Evolutionary conservation across 2,113 vertebrate species (phyloP).

Genomic region (Entomyzon cyanotis): DNA sequence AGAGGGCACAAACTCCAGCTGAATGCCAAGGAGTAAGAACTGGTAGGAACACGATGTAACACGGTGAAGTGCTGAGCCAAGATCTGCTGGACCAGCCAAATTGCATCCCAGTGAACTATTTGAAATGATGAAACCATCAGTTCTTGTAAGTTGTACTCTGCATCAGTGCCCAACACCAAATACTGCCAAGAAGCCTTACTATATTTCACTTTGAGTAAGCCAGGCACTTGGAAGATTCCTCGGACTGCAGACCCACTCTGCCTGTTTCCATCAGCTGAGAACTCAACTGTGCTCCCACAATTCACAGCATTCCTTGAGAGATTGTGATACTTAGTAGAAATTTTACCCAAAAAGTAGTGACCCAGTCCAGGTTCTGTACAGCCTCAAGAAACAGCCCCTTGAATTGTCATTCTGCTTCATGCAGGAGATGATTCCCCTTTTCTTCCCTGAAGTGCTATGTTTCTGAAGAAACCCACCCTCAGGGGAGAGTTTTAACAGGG

Average conservation of each 20-base stretch:
- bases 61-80: not conserved
- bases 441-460: not conserved
- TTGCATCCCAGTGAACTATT: not conserved
- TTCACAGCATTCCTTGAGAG: not conserved
- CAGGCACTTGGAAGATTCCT: not conserved
- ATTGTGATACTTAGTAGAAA: not conserved
- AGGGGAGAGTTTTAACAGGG: not conserved
- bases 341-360: not conserved
- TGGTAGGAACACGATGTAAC: slow-evolving; percentile 1
- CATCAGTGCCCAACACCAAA: not conserved
- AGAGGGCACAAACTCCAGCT: not conserved
- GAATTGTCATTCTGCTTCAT: not conserved
- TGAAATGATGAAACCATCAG: not conserved
- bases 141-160: not conserved
- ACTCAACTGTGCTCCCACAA: not conserved
- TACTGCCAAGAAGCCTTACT: not conserved
- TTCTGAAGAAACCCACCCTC: not conserved
- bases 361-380: not conserved
- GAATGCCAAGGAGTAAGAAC: not conserved
- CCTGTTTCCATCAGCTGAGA: not conserved
- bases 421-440: not conserved
- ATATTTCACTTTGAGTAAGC: not conserved
- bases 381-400: not conserved
- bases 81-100: not conserved
- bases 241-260: not conserved